Evolutionary conservation across 2,888 invertebrate species (phyloP).

Genomic region (Mythimna lalbum): DNA sequence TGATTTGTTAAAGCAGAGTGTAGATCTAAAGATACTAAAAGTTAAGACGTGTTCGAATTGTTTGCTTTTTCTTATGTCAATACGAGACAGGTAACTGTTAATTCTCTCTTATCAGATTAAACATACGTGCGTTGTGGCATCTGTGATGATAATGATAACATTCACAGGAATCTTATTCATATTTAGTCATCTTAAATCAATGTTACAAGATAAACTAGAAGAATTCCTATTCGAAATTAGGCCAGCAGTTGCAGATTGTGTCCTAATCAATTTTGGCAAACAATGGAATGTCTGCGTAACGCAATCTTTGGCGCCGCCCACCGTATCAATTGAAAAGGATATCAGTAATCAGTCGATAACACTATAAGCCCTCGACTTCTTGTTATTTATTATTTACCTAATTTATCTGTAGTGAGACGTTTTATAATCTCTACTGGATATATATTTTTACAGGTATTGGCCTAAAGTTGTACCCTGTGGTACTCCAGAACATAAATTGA

Average conservation of each 20-base stretch:
- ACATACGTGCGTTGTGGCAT: slow-evolving; percentile 39
- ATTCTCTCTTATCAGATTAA: slow-evolving; percentile 41
- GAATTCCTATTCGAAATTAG: slow-evolving; percentile 27
- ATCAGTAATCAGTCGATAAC: slow-evolving; percentile 57
- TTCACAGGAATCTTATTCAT: slow-evolving; percentile 21
- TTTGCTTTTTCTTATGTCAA: slow-evolving; percentile 23
- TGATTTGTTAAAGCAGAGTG: background rate
- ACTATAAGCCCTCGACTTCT: slow-evolving; percentile 6
- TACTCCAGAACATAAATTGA: background rate
- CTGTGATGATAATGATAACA: slow-evolving; percentile 27
- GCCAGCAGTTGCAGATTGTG: slow-evolving; percentile 4
- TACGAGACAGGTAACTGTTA: slow-evolving; percentile 20
- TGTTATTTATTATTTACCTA: slow-evolving; percentile 23
- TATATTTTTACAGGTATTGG: background rate
- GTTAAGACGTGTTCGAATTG: slow-evolving; percentile 10
- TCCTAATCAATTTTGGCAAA: slow-evolving; percentile 44
- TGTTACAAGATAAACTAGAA: slow-evolving; percentile 26
- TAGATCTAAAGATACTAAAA: background rate
- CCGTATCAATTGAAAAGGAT: slow-evolving; percentile 49
- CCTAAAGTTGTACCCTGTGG: background rate
- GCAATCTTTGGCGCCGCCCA: slow-evolving; percentile 61
- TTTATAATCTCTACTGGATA: background rate
- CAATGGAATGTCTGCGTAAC: slow-evolving; percentile 32
- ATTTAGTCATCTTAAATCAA: slow-evolving; percentile 37
- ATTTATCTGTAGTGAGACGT: slow-evolving; percentile 15